Evolutionary conservation across 2,797 vertebrate species (phyloP), one percentile per base, ranked within the genome.

Genomic region (Anguilla marmorata): DNA sequence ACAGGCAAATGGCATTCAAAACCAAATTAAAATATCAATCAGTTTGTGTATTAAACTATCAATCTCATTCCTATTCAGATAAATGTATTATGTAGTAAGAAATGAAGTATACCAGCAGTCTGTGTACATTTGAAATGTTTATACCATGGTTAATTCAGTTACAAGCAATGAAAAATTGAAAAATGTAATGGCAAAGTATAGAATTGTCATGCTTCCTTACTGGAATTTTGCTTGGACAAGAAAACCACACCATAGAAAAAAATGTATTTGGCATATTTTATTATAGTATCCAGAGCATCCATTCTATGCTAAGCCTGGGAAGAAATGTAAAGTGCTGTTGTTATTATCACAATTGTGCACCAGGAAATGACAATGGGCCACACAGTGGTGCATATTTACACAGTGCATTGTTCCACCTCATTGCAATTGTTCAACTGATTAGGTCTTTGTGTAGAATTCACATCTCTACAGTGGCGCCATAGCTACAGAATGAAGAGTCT

Each of bases 1-100:
- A 21, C 76, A 80, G 41, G 37, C 6, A 48, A 37, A 45, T 45
- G 5, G 76, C 14, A 80, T 80, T 80, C 21, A 80, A 76, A 80
- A 48, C 37, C 41, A 45, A 80, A 80, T 48, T 16, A 80, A 80
- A 80, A 80, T 80, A 80, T 80, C 19, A 80, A 33, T 14, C 76
- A 41, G 11, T 45, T 45, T 80, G 76, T 41, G 16, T 48, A 80
- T 24, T 79, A 45, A 21, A 79, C 2, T 12, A 80, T 80, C 37
- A 45, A 45, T 48, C 76, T 80, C 16, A 80, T 80, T 45, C 14
- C 76, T 19, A 80, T 48, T 48, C 30, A 74, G 69, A 37, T 33
- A 74, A 74, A 33, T 12, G 11, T 37, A 74, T 74, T 74, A 12
- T 74, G 69, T 74, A 30, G 27, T 74, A 12, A 37, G 30, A 45